Base-by-base conservation (phyloP, 2,797 vertebrate species). In the Botia almorhae region DNA sequence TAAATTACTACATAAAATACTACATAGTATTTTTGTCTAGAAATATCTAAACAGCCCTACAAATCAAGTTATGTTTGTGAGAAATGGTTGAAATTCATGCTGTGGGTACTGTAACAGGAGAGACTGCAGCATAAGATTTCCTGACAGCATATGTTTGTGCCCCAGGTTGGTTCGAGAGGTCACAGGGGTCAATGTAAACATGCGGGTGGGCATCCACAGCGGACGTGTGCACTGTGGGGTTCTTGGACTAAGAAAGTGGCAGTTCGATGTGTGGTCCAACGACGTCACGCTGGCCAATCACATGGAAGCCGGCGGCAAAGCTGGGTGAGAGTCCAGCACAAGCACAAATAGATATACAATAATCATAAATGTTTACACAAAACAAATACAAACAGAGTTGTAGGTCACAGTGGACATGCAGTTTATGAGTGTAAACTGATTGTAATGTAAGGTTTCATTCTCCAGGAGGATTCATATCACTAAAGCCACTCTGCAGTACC, bases 201-300 rank as follows among this genome's bases (percentile, higher is more conserved):
- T 98, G 97, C 96, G 97, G 0, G 97, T 98, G 13, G 97, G 97
- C 86, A 99, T 99, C 88, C 97, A 99, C 93, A 98, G 97, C 0
- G 97, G 97, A 6, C 95, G 97, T 0, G 97, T 99, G 67, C 97
- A 98, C 91, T 99, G 97, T 0, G 97, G 97, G 0, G 97, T 98
- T 77, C 94, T 98, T 79, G 97, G 97, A 81, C 93, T 99, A 87
- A 93, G 96, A 91, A 98, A 98, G 89, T 99, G 97, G 97, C 97
- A 99, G 88, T 98, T 99, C 69, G 97, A 99, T 0, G 97, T 99
- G 86, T 98, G 97, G 97, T 99, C 97, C 85, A 98, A 98, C 0
- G 97, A 99, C 0, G 97, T 98, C 79, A 98, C 96, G 0, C 91
- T 99, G 60, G 97, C 97, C 86, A 98, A 98, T 92, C 96, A 98